Conservation (phyloP, 2,888 invertebrate species). For the Lochmaea crataegi region DNA sequence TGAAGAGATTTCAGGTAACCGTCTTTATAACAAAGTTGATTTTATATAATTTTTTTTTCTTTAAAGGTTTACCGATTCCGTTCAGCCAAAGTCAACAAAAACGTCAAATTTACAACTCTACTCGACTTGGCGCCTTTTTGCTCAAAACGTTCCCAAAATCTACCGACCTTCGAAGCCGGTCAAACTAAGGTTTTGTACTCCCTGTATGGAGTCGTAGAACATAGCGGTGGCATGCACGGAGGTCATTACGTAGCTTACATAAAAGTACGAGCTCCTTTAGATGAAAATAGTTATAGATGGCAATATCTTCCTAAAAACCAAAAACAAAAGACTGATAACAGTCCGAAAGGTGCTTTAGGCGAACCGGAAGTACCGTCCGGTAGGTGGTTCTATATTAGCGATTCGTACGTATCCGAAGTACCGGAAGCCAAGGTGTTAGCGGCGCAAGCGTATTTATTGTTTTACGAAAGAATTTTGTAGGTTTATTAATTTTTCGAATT, state of each 20-base stretch:
- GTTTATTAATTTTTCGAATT: conserved; percentile 22
- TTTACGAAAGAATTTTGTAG: conserved; percentile 93
- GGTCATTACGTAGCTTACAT: conserved; percentile 96
- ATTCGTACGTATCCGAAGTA: conserved; percentile 86
- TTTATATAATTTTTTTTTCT: conserved; percentile 5
- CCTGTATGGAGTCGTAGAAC: conserved; percentile 95
- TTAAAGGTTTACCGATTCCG: conserved; percentile 65
- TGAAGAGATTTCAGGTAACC: conserved; percentile 95
- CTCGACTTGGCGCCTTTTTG: conserved; percentile 94
- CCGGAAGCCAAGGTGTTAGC: conserved; percentile 82
- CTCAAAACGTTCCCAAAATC: conserved; percentile 72
- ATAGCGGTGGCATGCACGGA: conserved; percentile 90
- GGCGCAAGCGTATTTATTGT: conserved; percentile 94
- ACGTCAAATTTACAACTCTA: conserved; percentile 87
- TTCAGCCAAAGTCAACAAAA: conserved; percentile 84
- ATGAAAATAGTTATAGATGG: conserved; percentile 76
- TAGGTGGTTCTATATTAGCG: conserved; percentile 95
- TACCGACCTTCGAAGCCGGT: conserved; percentile 66
- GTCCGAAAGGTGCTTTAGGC: conserved; percentile 62
- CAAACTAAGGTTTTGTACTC: conserved; percentile 77
- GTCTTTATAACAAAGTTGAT: background rate
- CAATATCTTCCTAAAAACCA: conserved; percentile 73
- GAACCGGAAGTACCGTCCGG: conserved; percentile 71
- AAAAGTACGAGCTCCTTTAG: conserved; percentile 79
- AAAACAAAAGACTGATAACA: conserved; percentile 60